These are phyloP conservation scores for Andrena trimmerana DNA, from an alignment of 2,888 invertebrate species.

Conservation along the genomic window DNA sequence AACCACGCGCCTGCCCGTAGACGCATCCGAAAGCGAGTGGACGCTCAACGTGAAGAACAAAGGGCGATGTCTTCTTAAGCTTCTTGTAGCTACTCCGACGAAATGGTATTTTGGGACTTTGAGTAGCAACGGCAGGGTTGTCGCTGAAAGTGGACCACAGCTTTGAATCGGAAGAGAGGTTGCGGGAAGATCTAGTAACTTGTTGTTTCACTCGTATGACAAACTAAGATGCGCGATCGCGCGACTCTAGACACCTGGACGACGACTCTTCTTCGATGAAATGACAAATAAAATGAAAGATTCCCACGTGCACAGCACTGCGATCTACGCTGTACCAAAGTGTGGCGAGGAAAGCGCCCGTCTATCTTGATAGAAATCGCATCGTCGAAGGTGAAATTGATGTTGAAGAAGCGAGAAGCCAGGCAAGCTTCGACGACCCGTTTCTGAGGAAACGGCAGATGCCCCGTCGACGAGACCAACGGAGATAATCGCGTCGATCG, in stretches of 20 bases:
- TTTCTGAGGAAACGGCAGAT: not conserved
- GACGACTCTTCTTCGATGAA: too few relatives aligned
- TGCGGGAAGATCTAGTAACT: not conserved
- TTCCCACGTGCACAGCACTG: not conserved
- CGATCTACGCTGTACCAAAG: not conserved
- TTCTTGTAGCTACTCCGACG: conserved; percentile 73
- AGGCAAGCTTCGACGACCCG: not conserved
- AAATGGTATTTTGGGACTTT: conserved; percentile 79
- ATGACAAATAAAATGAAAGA: not conserved
- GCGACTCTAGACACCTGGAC: too few relatives aligned
- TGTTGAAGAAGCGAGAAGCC: not conserved
- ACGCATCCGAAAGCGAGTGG: conserved; percentile 67
- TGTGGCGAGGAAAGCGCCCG: not conserved
- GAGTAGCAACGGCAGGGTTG: conserved; percentile 78
- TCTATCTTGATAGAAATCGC: not conserved
- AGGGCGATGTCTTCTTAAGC: conserved; percentile 70
- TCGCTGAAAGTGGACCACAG: not conserved
- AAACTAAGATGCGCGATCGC: too few relatives aligned
- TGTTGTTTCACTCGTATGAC: not conserved
- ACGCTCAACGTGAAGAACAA: too few relatives aligned
- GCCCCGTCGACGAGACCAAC: not conserved
- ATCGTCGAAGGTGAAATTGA: not conserved
- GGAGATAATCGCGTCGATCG: not conserved
- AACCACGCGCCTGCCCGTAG: conserved; percentile 75
- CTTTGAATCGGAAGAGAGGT: not conserved